Conservation (phyloP, 2,113 vertebrate genomes). For the Arenaria interpres region DNA sequence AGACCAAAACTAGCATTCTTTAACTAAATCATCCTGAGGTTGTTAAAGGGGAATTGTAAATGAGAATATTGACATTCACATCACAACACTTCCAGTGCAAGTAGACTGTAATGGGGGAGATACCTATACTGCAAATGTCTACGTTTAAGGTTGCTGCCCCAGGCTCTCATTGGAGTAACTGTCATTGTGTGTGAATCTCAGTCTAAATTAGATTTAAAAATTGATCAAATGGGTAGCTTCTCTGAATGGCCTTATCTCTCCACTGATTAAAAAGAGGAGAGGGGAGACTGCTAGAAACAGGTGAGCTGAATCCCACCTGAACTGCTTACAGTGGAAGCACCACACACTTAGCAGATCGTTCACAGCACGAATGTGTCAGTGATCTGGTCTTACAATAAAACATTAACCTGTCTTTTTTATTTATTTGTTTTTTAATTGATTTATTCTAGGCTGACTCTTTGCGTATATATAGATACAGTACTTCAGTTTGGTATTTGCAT, state of each 20-base stretch:
- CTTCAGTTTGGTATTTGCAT: not conserved
- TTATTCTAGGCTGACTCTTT: not conserved
- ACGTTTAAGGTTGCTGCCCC: not conserved
- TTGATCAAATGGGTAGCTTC: not conserved
- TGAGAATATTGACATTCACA: not conserved
- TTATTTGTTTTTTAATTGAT: not conserved
- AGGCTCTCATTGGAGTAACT: not conserved
- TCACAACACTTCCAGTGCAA: not conserved
- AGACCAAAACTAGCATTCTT: not conserved
- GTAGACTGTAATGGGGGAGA: not conserved
- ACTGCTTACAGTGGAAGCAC: not conserved
- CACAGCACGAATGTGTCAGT: not conserved
- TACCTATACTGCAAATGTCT: not conserved
- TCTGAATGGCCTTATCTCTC: not conserved
- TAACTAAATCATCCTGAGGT: not conserved
- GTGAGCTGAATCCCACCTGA: not conserved
- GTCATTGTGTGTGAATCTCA: not conserved
- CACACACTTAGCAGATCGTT: not conserved
- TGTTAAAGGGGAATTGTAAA: not conserved
- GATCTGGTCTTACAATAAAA: not conserved
- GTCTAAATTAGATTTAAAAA: not conserved
- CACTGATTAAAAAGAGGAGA: not conserved
- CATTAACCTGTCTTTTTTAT: not conserved
- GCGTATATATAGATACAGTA: accelerated
- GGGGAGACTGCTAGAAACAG: not conserved